A percentile compares a stretch with the other conserved stretches of the same genome.
These are phyloP conservation scores for Drosophila willistoni DNA, from an alignment of 1,140 invertebrate species.

Conservation along the genomic window DNA sequence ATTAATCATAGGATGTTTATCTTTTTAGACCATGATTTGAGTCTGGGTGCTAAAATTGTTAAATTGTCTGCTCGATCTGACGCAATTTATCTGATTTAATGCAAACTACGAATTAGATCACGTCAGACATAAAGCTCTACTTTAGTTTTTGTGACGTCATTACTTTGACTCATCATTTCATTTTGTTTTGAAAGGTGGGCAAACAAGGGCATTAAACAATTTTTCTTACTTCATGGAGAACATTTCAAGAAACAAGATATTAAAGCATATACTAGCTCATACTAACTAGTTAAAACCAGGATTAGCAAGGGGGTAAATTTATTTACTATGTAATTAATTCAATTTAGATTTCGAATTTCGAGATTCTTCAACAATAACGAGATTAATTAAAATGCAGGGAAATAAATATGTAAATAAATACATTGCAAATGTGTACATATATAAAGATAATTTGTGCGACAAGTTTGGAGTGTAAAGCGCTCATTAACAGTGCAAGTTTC, in stretches of 20 bases:
- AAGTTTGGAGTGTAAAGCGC: slow-evolving; percentile 52
- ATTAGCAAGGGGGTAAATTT: background rate
- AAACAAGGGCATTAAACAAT: background rate
- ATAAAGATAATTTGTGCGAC: slow-evolving; percentile 35
- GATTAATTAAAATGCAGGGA: slow-evolving; percentile 43
- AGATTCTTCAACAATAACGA: slow-evolving; percentile 47
- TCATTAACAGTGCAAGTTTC: slow-evolving; percentile 45
- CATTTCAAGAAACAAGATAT: too few relatives aligned
- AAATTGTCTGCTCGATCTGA: too few relatives aligned
- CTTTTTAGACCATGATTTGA: too few relatives aligned
- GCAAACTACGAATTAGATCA: background rate
- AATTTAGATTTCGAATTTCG: slow-evolving; percentile 11
- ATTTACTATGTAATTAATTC: slow-evolving; percentile 4
- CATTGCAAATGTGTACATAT: background rate
- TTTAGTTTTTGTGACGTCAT: background rate
- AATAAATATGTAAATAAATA: slow-evolving; percentile 41
- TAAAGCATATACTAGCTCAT: too few relatives aligned
- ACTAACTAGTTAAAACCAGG: background rate
- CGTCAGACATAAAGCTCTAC: background rate
- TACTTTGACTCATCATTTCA: background rate
- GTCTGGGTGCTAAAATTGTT: too few relatives aligned
- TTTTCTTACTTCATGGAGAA: too few relatives aligned
- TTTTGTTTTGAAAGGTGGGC: background rate
- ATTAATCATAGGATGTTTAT: too few relatives aligned
- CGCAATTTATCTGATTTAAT: background rate